Evolutionary conservation across 2,113 vertebrate genomes (phyloP).

Genomic region (Thryonomys swinderianus): DNA sequence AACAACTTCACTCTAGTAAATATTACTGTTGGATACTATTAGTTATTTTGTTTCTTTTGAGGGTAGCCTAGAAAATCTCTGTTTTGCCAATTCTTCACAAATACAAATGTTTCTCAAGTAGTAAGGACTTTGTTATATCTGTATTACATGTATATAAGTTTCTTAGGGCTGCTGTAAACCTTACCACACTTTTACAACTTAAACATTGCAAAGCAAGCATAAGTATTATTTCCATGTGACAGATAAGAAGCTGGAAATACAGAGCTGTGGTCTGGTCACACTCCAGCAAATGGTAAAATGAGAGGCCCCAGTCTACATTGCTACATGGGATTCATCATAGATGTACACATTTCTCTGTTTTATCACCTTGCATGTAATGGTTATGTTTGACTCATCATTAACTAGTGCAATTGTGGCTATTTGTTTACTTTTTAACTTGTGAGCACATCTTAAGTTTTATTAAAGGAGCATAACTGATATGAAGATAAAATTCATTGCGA

Average conservation of each 20-base stretch:
- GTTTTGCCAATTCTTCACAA: background rate
- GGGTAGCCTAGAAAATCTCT: background rate
- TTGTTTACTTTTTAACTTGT: background rate
- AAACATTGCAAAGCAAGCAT: background rate
- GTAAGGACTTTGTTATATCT: background rate
- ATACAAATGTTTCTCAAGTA: background rate
- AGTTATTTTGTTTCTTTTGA: background rate
- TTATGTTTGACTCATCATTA: background rate
- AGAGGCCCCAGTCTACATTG: background rate
- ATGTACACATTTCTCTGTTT: background rate
- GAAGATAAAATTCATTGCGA: slow-evolving; percentile 20
- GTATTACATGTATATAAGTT: background rate
- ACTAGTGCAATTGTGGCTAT: background rate
- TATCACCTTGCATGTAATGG: background rate
- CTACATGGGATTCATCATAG: background rate
- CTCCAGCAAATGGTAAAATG: background rate
- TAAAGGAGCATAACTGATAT: slow-evolving; percentile 10
- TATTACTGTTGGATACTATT: background rate
- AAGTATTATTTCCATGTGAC: background rate
- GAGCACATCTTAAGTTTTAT: background rate
- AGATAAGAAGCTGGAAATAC: background rate
- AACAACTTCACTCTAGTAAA: background rate
- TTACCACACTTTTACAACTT: no score
- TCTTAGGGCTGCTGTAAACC: background rate
- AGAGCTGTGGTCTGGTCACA: background rate